Conservation (phyloP, 2,888 invertebrate genomes). For the Pecten maximus region DNA sequence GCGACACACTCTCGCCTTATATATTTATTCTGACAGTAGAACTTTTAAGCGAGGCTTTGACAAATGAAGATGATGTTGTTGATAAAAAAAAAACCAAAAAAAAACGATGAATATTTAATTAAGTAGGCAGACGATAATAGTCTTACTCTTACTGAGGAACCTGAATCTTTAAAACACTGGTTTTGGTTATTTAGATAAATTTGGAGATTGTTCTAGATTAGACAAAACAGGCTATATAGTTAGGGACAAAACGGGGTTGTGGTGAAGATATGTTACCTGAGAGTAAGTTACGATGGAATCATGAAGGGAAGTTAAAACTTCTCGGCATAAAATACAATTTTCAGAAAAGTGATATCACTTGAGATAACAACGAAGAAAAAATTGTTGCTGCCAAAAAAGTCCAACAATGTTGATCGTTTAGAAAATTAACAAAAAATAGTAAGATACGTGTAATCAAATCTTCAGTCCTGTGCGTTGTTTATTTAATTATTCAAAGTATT, state of each 20-base stretch:
- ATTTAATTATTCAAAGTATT: too few species aligned
- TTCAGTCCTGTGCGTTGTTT: too few species aligned
- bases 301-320: slow-evolving; percentile 4
- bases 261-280: background rate
- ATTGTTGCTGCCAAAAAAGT: too few species aligned
- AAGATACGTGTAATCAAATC: too few species aligned
- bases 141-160: slow-evolving; percentile 33
- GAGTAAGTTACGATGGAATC: slow-evolving; percentile 12
- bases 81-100: slow-evolving; percentile 41
- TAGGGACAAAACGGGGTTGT: slow-evolving; percentile 39
- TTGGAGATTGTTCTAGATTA: slow-evolving; percentile 40
- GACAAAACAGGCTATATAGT: slow-evolving; percentile 37
- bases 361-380: slow-evolving; percentile 13
- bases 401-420: too few species aligned
- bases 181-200: background rate
- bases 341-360: background rate
- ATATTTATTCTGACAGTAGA: slow-evolving; percentile 31
- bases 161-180: slow-evolving; percentile 12
- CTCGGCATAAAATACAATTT: slow-evolving; percentile 36
- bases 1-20: slow-evolving; percentile 38
- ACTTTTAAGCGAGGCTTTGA: slow-evolving; percentile 36
- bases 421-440: too few species aligned
- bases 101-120: slow-evolving; percentile 33
- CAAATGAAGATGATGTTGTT: slow-evolving; percentile 15
- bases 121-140: slow-evolving; percentile 45